Percentiles rank a stretch among this genome's conserved stretches.
phyloP scores from a whole-genome alignment of 2,113 vertebrate species.

The Crotalus helleri region DNA sequence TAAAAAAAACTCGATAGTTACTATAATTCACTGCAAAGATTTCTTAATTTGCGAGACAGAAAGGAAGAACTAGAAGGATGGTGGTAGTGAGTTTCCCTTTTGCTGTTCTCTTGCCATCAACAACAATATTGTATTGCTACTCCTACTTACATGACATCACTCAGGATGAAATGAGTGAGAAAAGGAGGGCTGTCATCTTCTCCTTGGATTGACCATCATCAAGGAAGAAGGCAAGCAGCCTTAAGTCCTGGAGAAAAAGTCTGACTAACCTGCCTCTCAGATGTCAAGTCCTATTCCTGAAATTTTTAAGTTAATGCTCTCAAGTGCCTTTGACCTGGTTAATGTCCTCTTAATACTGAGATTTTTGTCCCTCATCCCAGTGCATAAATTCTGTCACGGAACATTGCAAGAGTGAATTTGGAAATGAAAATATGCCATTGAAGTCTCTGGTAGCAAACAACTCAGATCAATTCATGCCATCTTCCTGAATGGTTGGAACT shows the following conservation, averaged over 20 bases:
- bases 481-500: neutral
- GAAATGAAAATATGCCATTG: neutral
- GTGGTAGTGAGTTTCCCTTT: neutral
- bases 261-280: neutral
- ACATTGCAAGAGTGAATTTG: neutral
- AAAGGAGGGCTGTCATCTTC: neutral
- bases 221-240: neutral
- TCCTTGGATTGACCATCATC: neutral
- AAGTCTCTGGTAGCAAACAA: neutral
- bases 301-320: neutral
- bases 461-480: neutral
- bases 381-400: neutral
- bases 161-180: neutral
- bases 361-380: neutral
- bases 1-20: neutral
- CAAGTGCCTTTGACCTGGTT: neutral
- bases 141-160: neutral
- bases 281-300: neutral
- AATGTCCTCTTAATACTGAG: neutral
- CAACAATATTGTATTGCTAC: neutral
- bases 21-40: neutral
- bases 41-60: neutral
- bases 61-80: neutral
- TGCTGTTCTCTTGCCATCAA: neutral
- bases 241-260: neutral